Evolutionary conservation across 2,113 vertebrate genomes (phyloP).

Genomic region (Macroglossus sobrinus): DNA sequence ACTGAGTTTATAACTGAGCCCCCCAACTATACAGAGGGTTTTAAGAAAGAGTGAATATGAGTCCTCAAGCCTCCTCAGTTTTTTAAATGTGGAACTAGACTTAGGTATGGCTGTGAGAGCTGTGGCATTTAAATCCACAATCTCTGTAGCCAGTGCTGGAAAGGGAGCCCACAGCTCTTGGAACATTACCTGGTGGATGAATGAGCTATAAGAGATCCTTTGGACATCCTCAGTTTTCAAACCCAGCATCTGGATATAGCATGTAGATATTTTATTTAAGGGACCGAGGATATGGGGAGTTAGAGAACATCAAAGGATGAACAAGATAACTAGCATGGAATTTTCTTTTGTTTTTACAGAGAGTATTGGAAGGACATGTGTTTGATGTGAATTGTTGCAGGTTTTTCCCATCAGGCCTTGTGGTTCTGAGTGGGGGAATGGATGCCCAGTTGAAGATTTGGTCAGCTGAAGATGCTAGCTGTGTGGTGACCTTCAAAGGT

Average conservation of each 20-base stretch:
- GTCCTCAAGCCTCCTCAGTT: neutral
- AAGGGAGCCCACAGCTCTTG: neutral
- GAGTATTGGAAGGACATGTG: slow-evolving; percentile 86
- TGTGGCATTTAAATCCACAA: neutral
- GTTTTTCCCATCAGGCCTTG: slow-evolving; percentile 88
- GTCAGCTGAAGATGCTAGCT: slow-evolving; percentile 86
- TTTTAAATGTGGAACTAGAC: neutral
- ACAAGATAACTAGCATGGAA: slow-evolving; percentile 69
- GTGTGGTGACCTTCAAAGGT: slow-evolving; percentile 85
- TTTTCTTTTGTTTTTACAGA: slow-evolving; percentile 84
- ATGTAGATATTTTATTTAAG: neutral
- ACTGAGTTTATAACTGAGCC: neutral
- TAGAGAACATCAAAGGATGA: slow-evolving; percentile 20
- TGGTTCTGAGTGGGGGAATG: slow-evolving; percentile 87
- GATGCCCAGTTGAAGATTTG: slow-evolving; percentile 87
- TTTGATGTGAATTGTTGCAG: slow-evolving; percentile 88
- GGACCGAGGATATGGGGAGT: neutral
- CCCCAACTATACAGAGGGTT: neutral
- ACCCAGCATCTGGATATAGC: neutral
- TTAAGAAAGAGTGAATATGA: neutral
- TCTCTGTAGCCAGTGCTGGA: neutral
- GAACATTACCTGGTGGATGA: neutral
- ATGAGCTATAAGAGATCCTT: neutral
- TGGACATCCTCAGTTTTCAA: neutral
- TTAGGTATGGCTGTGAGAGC: neutral